Evolutionary conservation across 2,888 invertebrate genomes (phyloP).

Genomic region (Lucinisca nassula): DNA sequence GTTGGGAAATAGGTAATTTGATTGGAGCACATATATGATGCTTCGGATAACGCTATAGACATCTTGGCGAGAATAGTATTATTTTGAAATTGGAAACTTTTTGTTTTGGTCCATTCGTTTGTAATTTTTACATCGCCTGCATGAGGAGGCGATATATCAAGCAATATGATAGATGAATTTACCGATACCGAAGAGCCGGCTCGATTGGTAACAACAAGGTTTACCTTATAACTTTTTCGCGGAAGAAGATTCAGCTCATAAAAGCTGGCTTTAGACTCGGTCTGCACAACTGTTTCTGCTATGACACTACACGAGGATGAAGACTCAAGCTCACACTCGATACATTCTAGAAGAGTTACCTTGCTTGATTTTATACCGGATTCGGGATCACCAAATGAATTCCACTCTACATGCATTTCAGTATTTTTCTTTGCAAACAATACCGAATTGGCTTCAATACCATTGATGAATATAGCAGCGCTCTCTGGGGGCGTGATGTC

Average conservation of each 20-base stretch:
- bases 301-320: not conserved
- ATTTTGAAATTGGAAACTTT: constrained; percentile 43
- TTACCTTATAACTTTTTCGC: constrained; percentile 41
- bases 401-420: constrained; percentile 45
- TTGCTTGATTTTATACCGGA: constrained; percentile 34
- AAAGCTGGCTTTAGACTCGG: constrained; percentile 38
- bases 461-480: constrained; percentile 40
- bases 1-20: constrained; percentile 25
- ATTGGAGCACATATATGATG: constrained; percentile 34
- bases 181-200: constrained; percentile 39
- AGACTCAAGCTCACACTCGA: not conserved
- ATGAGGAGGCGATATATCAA: constrained; percentile 53
- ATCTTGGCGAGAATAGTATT: constrained; percentile 25
- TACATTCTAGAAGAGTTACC: constrained; percentile 26
- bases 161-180: constrained; percentile 25
- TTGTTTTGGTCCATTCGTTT: constrained; percentile 32
- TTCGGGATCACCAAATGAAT: constrained; percentile 45
- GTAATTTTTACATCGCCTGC: constrained; percentile 58
- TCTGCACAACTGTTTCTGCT: constrained; percentile 1
- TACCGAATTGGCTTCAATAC: not conserved
- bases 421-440: not conserved
- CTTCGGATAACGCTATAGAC: constrained; percentile 40
- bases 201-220: constrained; percentile 47
- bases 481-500: constrained; percentile 63
- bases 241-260: constrained; percentile 45